phyloP scores from a whole-genome alignment of 2,888 invertebrate genomes.

The Epicampocera succincta region DNA sequence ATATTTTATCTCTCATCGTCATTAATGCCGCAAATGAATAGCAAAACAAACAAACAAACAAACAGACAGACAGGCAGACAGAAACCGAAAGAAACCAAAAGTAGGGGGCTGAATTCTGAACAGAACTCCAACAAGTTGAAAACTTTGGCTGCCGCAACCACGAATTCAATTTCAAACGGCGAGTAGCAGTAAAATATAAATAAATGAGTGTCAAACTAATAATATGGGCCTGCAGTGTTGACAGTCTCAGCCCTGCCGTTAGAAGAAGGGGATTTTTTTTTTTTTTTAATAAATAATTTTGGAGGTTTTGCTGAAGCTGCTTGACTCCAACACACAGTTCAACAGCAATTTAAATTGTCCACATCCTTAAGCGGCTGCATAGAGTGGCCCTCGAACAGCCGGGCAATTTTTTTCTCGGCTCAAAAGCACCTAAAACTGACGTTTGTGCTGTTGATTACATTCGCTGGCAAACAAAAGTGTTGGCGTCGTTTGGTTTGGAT shows the following conservation, averaged over 20 bases:
- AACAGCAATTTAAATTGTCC: too few species aligned
- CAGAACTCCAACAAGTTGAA: constrained; percentile 27
- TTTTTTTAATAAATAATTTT: not conserved
- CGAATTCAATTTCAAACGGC: constrained; percentile 9
- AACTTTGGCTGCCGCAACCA: constrained; percentile 50
- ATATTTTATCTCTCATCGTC: constrained; percentile 10
- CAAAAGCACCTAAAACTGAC: not conserved
- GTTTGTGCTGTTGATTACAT: constrained; percentile 34
- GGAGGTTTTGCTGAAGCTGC: too few species aligned
- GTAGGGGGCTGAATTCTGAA: not conserved
- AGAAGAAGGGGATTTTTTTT: too few species aligned
- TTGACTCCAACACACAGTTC: too few species aligned
- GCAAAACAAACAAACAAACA: too few species aligned
- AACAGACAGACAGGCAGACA: too few species aligned
- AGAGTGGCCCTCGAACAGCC: too few species aligned
- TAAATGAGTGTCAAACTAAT: too few species aligned
- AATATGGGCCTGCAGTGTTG: too few species aligned
- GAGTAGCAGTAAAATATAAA: not conserved
- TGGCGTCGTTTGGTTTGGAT: not conserved
- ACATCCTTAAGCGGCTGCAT: too few species aligned
- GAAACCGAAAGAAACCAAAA: not conserved
- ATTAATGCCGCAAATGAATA: not conserved
- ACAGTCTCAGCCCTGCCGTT: not conserved
- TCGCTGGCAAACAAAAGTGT: constrained; percentile 21
- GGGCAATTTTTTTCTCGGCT: too few species aligned